Evolutionary conservation across 2,797 vertebrate genomes (phyloP).

Genomic region (Scolopax rusticola): DNA sequence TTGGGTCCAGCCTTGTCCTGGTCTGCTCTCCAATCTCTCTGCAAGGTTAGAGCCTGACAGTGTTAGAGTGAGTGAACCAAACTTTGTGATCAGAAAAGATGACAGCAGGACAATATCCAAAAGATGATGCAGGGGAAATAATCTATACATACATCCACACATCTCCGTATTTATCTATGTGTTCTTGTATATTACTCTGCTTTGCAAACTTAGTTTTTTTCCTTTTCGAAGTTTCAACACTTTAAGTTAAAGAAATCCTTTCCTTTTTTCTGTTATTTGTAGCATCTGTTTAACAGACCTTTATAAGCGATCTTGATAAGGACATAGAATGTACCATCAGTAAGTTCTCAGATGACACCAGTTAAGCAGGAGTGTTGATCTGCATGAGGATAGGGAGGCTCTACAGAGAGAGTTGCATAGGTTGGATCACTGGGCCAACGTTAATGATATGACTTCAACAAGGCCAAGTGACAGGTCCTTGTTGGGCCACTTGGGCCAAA

Average conservation of each 20-base stretch:
- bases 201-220: not conserved
- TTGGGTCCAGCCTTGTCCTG: not conserved
- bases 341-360: no score
- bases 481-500: no score
- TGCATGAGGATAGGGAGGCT: no score
- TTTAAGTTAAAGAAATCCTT: not conserved
- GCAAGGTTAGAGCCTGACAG: no score
- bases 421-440: no score
- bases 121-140: not conserved
- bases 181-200: not conserved
- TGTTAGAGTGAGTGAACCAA: not conserved
- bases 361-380: no score
- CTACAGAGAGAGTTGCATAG: no score
- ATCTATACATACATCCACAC: not conserved
- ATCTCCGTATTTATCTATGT: not conserved
- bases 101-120: not conserved
- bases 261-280: not conserved
- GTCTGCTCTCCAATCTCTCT: not conserved
- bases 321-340: no score
- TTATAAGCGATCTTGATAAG: no score
- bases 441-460: no score
- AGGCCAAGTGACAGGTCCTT: no score
- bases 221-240: not conserved
- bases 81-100: not conserved
- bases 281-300: not conserved